Base-by-base conservation (phyloP, 2,888 invertebrate species). In the Ernsta delagoae region DNA sequence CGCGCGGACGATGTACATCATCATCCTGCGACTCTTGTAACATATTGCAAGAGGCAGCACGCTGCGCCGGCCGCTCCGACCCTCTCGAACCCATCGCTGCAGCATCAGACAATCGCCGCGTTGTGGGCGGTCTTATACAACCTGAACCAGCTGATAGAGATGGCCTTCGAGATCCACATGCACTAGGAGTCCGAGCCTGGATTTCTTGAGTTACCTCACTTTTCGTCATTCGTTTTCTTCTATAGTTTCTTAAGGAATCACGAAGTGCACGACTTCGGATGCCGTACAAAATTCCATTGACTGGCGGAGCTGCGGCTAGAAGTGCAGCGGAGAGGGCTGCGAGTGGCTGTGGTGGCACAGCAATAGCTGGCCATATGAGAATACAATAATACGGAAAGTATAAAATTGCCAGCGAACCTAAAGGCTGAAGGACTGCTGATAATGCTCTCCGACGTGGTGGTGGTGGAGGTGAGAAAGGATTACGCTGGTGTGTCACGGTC, bases 141-240 rank as follows among this genome's bases (percentile, higher is more conserved):
- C 92, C 92, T 0, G 93, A 81, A 76, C 95, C 85, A 79, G 93
- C 95, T 3, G 96, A 96, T 61, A 96, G 86, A 0, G 96, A 96
- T 0, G 96, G 96, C 60, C 96, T 90, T 65, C 96, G 92, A 0
- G 96, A 96, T 0, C 96, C 97, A 72, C 96, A 96, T 0, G 95
- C 96, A 72, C 96, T 96, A 4, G 97, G 97, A 2, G 97, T 97
- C 73, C 97, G 90, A 4, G 97, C 97, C 83, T 97, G 96, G 72
- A 97, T 97, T 84, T 97, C 97, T 81, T 96, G 96, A 72, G 96
- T 96, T 59, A 97, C 95, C 83, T 97, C 97, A 79, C 96, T 96
- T 84, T 96, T 96, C 3, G 96, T 96, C 87, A 96, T 94, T 82
- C 96, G 95, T 87, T 97, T 97, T 60, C 97, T 93, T 94, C 96